Percentiles rank a stretch among this genome's conserved stretches.
Evolutionary conservation across 2,797 vertebrate species (phyloP).

Genomic region (Micrastur ruficollis): DNA sequence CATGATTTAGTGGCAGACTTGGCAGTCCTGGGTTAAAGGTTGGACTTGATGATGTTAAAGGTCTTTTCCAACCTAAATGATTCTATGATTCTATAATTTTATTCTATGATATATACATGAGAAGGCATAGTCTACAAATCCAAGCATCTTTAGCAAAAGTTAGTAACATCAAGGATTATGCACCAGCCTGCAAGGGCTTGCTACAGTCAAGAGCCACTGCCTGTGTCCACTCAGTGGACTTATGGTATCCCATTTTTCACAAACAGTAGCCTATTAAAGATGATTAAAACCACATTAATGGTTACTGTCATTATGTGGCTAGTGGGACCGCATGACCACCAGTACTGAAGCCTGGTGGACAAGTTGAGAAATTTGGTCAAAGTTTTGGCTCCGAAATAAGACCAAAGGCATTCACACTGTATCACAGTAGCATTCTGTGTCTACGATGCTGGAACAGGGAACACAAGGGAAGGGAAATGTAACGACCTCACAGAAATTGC

Average conservation of each 20-base stretch:
- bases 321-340: background rate
- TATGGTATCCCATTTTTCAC: background rate
- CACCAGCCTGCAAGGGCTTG: background rate
- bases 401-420: background rate
- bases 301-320: background rate
- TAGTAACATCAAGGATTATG: background rate
- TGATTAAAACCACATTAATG: fast-evolving
- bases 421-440: background rate
- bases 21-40: too few relatives aligned
- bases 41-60: too few relatives aligned
- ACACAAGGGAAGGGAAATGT: background rate
- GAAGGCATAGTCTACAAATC: background rate
- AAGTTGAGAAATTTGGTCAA: background rate
- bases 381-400: background rate
- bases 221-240: background rate
- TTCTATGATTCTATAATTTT: too few relatives aligned
- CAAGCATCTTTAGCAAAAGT: background rate
- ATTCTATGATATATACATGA: background rate
- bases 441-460: background rate
- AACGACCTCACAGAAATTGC: background rate
- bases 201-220: background rate
- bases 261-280: background rate
- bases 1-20: too few relatives aligned
- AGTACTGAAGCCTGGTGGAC: background rate
- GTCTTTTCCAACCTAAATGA: too few relatives aligned